Base-by-base conservation (phyloP, 2,888 invertebrate species). In the Andrena fulva region DNA sequence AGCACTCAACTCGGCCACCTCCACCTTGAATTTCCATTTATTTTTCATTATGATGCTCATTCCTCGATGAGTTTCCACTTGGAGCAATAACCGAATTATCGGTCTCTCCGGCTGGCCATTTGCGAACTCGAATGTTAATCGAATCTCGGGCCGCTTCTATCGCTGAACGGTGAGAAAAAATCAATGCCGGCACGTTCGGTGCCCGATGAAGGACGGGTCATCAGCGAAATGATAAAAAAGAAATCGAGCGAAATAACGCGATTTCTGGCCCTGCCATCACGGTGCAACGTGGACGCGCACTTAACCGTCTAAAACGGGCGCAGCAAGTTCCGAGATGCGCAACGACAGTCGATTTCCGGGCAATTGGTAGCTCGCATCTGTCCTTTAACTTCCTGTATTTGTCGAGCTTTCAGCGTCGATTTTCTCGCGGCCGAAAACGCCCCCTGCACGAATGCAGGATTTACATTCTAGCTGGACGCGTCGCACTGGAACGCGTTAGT, bases 331-430 rank as follows among this genome's bases (percentile, higher is more conserved):
- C 59, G 60, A 76, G 72, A 52, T 64, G 31, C 66, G 69, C 72
- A n/a, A 12, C 33, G 24, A 52, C 59, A 59, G 64, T 69, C 71
- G 76, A 79, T 74, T 82, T 82, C 78, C 76, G 82, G 42, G 62
- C 79, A 82, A 82, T 82, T 77, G 73, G 56, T 42, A 68, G 66
- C 59, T 31, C 78, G 76, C 77, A 64, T 77, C 72, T 70, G 72
- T 73, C 75, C 69, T 80, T 66, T 66, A 75, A 67, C 80, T 76
- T 83, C 77, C 83, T 72, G 78, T 80, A 73, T 85, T 78, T 84
- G 80, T 75, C 69, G 70, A 81, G 71, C 80, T 78, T 85, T 78
- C 84, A 78, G 64, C 63, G 64, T 63, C 73, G 73, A 74, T 84
- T 84, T 84, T 78, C 69, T 68, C 64, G 50, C 54, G 42, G 50